Conservation (phyloP, 2,113 vertebrate genomes). For the Oryctolagus cuniculus region DNA sequence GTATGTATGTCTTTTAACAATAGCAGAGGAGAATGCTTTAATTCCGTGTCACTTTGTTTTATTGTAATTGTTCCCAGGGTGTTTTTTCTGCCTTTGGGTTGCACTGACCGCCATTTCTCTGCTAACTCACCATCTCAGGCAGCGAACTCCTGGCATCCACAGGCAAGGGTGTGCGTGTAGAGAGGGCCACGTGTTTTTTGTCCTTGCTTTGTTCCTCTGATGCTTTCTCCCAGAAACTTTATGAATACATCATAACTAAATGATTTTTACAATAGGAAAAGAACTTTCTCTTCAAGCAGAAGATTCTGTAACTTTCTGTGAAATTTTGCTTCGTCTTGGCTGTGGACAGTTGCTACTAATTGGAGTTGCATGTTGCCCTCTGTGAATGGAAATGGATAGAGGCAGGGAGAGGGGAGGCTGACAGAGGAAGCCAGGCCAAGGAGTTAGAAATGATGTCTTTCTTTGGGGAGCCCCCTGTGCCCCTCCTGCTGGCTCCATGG, state of each 20-base stretch:
- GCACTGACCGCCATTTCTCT: slow-evolving; percentile 22
- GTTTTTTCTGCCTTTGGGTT: background rate
- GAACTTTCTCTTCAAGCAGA: background rate
- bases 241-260: background rate
- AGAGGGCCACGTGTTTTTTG: background rate
- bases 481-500: background rate
- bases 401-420: background rate
- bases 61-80: background rate
- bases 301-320: slow-evolving; percentile 30
- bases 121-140: background rate
- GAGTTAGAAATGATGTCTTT: slow-evolving; percentile 70
- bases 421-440: slow-evolving; percentile 45
- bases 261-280: background rate
- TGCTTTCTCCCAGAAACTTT: slow-evolving; percentile 18
- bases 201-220: background rate
- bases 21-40: background rate
- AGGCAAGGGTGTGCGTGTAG: background rate
- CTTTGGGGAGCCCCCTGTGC: slow-evolving; percentile 53
- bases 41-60: background rate
- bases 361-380: slow-evolving; percentile 31
- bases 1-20: background rate
- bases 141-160: background rate
- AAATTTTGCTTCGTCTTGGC: background rate
- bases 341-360: background rate
- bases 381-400: background rate